Percentiles rank a stretch among this genome's conserved stretches.
Evolutionary conservation across 2,113 vertebrate genomes (phyloP).

Genomic region (Microtus ochrogaster): DNA sequence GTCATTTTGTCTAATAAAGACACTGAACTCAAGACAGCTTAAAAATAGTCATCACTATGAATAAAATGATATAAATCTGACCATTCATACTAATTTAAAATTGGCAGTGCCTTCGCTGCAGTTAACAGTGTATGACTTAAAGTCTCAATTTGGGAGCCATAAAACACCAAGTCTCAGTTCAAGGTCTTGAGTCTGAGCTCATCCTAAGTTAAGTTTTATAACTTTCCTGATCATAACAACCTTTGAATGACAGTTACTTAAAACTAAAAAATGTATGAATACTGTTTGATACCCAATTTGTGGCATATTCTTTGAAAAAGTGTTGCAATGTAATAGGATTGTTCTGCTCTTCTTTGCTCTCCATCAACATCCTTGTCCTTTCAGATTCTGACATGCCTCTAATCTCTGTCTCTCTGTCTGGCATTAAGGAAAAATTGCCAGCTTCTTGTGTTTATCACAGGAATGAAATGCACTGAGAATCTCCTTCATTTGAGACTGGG

Average conservation of each 20-base stretch:
- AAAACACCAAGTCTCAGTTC: not conserved
- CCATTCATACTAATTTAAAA: constrained; percentile 42
- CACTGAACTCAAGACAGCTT: not conserved
- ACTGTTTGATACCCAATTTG: not conserved
- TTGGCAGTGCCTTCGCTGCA: not conserved
- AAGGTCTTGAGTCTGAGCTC: not conserved
- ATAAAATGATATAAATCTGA: constrained; percentile 23
- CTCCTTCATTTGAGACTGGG: not conserved
- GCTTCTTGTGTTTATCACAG: not conserved
- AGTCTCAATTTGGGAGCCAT: not conserved
- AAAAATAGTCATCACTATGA: not conserved
- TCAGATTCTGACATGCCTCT: not conserved
- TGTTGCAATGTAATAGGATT: not conserved
- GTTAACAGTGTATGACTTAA: not conserved
- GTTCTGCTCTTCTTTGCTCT: not conserved
- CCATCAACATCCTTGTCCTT: not conserved
- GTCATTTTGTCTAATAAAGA: not conserved
- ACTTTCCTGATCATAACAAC: not conserved
- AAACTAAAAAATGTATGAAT: not conserved
- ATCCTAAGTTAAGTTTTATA: not conserved
- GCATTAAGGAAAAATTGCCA: not conserved
- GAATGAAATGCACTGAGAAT: not conserved
- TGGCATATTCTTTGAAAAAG: not conserved
- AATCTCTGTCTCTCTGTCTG: not conserved
- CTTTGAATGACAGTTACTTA: not conserved